phyloP scores from a whole-genome alignment of 30 jellyfish, hydroid and myxozoan species.

The Aurelia sp. region DNA sequence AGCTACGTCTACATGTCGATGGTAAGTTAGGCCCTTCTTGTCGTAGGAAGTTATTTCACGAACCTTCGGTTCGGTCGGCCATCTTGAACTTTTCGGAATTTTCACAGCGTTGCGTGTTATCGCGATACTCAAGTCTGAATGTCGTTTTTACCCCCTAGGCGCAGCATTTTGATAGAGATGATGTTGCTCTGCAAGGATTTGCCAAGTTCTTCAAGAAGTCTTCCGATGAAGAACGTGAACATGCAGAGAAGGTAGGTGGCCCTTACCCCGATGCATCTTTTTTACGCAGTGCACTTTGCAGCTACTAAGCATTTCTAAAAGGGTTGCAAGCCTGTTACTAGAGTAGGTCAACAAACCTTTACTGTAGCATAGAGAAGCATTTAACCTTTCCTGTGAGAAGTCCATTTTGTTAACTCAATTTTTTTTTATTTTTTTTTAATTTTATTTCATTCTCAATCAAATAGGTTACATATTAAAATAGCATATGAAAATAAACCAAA shows the following conservation, averaged over 20 bases:
- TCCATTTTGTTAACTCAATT: too few relatives aligned
- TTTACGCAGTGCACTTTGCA: too few relatives aligned
- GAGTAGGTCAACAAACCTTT: too few relatives aligned
- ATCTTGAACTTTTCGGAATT: neutral
- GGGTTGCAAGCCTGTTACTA: too few relatives aligned
- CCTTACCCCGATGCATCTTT: too few relatives aligned
- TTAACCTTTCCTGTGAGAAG: too few relatives aligned
- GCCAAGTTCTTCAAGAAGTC: slow-evolving; percentile 84
- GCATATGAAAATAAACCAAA: too few relatives aligned
- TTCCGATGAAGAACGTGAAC: slow-evolving; percentile 97
- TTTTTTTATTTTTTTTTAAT: too few relatives aligned
- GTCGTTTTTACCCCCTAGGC: slow-evolving; percentile 58
- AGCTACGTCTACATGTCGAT: slow-evolving; percentile 88
- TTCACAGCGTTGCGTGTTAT: neutral
- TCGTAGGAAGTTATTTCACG: neutral
- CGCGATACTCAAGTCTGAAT: neutral
- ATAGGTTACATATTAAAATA: too few relatives aligned
- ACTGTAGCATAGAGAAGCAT: too few relatives aligned
- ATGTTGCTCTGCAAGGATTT: slow-evolving; percentile 84
- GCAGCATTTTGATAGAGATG: slow-evolving; percentile 94
- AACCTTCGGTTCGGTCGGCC: neutral
- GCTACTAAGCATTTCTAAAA: too few relatives aligned
- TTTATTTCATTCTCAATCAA: too few relatives aligned
- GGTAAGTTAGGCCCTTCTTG: slow-evolving; percentile 58
- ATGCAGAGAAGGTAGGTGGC: slow-evolving; percentile 81